phyloP scores from a whole-genome alignment of 2,888 invertebrate species.

The Drosophila nigricruria region DNA sequence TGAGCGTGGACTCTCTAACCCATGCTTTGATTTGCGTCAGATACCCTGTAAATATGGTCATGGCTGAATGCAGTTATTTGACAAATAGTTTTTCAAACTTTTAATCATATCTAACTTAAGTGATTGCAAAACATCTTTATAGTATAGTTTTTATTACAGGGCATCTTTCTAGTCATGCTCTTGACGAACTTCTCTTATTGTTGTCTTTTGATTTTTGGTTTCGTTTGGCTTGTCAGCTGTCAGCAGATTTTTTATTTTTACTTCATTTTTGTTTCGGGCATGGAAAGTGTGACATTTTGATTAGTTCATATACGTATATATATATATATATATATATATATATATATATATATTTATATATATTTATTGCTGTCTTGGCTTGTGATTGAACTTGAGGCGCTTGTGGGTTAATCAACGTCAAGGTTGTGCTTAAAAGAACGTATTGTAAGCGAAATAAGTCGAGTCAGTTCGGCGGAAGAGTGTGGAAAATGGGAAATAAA shows the following conservation, averaged over 20 bases:
- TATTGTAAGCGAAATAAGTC: slow-evolving; percentile 54
- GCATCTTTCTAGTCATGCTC: slow-evolving; percentile 27
- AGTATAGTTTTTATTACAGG: not conserved
- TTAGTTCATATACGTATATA: slow-evolving; percentile 57
- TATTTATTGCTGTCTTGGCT: slow-evolving; percentile 45
- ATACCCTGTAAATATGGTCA: slow-evolving; percentile 20
- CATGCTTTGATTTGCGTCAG: slow-evolving; percentile 24
- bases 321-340: not conserved
- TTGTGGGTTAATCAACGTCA: slow-evolving; percentile 70
- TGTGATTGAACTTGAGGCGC: slow-evolving; percentile 75
- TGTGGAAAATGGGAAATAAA: not conserved
- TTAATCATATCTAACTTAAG: not conserved
- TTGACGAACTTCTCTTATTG: slow-evolving; percentile 7
- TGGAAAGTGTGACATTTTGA: slow-evolving; percentile 80
- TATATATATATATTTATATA: not conserved
- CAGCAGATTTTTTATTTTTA: slow-evolving; percentile 58
- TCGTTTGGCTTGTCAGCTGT: slow-evolving; percentile 70
- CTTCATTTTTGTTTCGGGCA: slow-evolving; percentile 49
- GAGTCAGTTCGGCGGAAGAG: slow-evolving; percentile 7
- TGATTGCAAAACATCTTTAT: not conserved
- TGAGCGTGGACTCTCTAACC: slow-evolving; percentile 2
- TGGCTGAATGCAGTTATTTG: not conserved
- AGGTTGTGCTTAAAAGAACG: slow-evolving; percentile 56
- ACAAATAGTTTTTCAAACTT: too few species aligned
- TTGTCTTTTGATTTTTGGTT: slow-evolving; percentile 50